A percentile compares a stretch with the other conserved stretches of the same genome.
Conservation (phyloP, 2,797 vertebrate genomes). For the Arremon brunneinucha region DNA sequence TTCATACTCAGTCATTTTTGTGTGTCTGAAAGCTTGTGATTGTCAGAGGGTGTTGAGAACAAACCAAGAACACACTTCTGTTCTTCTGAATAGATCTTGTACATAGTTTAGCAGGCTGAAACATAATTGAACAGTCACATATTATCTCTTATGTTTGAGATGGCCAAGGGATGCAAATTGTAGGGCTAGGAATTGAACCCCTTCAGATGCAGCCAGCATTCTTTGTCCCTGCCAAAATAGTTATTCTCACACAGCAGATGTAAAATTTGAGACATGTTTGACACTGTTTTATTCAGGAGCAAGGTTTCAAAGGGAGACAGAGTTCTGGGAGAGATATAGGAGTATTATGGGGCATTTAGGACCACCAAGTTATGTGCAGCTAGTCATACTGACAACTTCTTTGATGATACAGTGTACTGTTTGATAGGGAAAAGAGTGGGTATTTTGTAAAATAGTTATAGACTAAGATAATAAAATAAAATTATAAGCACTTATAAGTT, state of each 20-base stretch:
- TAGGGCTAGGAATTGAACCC: not conserved
- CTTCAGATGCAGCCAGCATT: not conserved
- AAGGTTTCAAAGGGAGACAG: not conserved
- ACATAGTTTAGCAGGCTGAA: not conserved
- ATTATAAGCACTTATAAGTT: not conserved
- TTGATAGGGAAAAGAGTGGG: not conserved
- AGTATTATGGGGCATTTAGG: not conserved
- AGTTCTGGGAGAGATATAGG: not conserved
- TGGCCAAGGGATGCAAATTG: not conserved
- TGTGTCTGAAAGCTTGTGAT: not conserved
- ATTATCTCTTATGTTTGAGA: not conserved
- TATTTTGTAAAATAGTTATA: not conserved
- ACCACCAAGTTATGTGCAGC: not conserved
- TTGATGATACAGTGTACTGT: not conserved
- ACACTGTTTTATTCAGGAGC: not conserved
- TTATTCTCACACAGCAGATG: not conserved
- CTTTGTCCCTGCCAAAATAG: not conserved
- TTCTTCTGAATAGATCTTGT: not conserved
- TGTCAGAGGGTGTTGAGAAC: not conserved
- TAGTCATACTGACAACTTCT: not conserved
- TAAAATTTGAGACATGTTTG: not conserved
- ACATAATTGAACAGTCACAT: not conserved
- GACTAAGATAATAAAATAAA: not conserved
- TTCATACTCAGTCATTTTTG: not conserved
- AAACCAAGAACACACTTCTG: not conserved